Evolutionary conservation across 2,797 vertebrate species (phyloP).

Genomic region (Lepus townsendii): DNA sequence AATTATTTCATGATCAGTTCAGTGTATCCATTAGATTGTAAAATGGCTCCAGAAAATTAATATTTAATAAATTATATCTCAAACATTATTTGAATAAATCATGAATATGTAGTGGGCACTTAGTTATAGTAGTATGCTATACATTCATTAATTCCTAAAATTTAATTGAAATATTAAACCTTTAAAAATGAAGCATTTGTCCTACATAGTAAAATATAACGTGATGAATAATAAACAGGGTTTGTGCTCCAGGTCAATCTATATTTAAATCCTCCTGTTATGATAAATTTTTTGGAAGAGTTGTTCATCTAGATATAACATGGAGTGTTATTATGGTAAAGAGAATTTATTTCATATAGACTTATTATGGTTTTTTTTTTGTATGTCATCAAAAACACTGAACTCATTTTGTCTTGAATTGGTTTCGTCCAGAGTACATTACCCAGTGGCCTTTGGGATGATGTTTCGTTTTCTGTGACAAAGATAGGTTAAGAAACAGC

Average conservation of each 20-base stretch:
- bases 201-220: conserved; percentile 48
- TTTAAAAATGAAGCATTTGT: conserved; percentile 48
- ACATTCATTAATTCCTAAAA: conserved; percentile 27
- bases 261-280: background rate
- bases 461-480: background rate
- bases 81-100: conserved; percentile 67
- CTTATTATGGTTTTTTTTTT: background rate
- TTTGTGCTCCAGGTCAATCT: conserved; percentile 17
- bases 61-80: conserved; percentile 62
- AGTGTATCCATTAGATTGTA: background rate
- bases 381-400: background rate
- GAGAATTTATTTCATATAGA: background rate
- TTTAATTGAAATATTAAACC: conserved; percentile 63
- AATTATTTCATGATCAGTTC: conserved; percentile 32
- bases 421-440: background rate
- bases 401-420: background rate
- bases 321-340: background rate
- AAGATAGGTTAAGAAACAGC: background rate
- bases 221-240: background rate
- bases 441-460: background rate
- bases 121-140: background rate
- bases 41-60: conserved; percentile 30
- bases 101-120: conserved; percentile 18
- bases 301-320: conserved; percentile 10
- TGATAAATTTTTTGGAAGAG: background rate